Evolutionary conservation across 2,888 invertebrate genomes (phyloP), one percentile per base, ranked within the genome.

Genomic region (Cotesia congregata): DNA sequence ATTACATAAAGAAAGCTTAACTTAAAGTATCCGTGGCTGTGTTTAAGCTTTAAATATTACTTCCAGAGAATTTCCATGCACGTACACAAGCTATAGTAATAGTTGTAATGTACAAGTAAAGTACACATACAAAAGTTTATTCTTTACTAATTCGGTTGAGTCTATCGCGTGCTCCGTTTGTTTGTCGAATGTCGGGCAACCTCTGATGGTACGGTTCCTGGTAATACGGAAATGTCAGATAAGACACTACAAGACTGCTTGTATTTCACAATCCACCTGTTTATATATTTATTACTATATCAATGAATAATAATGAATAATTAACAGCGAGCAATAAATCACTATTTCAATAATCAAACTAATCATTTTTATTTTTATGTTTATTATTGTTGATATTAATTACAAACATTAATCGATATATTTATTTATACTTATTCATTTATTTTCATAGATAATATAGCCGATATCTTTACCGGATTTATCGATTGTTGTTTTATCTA

Each of bases 131-230:
- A 50, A 50, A 50, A 50, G 50, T 65, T 65, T 65, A 12, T 30
- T 50, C 50, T 59, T 71, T 41, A 69, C 71, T 77, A 74, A 77
- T 77, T 77, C 71, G 71, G 15, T 70, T 60, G 61, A 60, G 73
- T 69, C 60, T 77, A 73, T 74, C 77, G 77, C 73, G 77, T 77
- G 74, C 67, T 30, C 15, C 73, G 73, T 74, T 73, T 77, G 70
- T 77, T 77, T 77, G 77, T 70, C 74, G 71, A 74, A 40, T 77
- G 77, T 77, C 73, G 77, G 73, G 64, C 60, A 39, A 17, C 50
- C 40, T 67, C 60, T 50, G 50, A 50, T 50, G 50, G 50, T 65
- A 17, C 17, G 60, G 67, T 67, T 73, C 73, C 50, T 73, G 65
- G 67, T 38, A 50, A 65, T 38, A 38, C 65, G 30, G 65, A 65